Evolutionary conservation across 2,113 vertebrate genomes (phyloP).

Genomic region (Plectropomus leopardus): DNA sequence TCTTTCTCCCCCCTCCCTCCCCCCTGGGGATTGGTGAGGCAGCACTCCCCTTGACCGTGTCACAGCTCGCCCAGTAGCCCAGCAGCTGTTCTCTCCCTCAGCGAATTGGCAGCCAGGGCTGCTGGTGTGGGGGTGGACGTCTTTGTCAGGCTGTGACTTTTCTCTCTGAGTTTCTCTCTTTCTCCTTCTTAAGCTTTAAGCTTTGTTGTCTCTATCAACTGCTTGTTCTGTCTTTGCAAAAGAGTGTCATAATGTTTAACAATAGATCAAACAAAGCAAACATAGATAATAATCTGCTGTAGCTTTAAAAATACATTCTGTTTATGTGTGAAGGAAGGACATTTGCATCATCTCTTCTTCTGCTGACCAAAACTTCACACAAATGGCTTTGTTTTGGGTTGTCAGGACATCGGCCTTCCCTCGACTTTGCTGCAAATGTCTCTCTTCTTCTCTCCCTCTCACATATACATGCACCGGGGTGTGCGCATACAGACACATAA

Average conservation of each 20-base stretch:
- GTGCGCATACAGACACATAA: constrained; percentile 57
- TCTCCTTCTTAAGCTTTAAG: not conserved
- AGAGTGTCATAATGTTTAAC: constrained; percentile 27
- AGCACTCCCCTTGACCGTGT: constrained; percentile 73
- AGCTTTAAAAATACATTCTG: constrained; percentile 20
- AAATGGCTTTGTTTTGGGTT: constrained; percentile 77
- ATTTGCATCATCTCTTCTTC: not conserved
- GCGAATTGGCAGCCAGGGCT: constrained; percentile 58
- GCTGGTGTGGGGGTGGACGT: constrained; percentile 69
- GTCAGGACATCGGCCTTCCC: constrained; percentile 75
- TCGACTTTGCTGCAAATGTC: constrained; percentile 79
- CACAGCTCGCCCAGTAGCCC: constrained; percentile 72
- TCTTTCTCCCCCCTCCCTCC: constrained; percentile 31
- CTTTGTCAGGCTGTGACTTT: constrained; percentile 66
- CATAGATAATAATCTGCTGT: constrained; percentile 7
- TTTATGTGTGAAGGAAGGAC: not conserved
- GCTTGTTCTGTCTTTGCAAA: not conserved
- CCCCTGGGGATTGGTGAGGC: constrained; percentile 61
- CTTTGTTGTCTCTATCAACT: not conserved
- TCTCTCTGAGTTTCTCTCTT: constrained; percentile 15
- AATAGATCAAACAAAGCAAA: constrained; percentile 43
- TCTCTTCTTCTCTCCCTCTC: constrained; percentile 64
- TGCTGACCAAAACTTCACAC: constrained; percentile 55
- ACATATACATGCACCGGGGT: constrained; percentile 62
- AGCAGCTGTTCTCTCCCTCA: constrained; percentile 76